Base-by-base conservation (phyloP, 2,888 invertebrate genomes). In the Ophion ellenae region DNA sequence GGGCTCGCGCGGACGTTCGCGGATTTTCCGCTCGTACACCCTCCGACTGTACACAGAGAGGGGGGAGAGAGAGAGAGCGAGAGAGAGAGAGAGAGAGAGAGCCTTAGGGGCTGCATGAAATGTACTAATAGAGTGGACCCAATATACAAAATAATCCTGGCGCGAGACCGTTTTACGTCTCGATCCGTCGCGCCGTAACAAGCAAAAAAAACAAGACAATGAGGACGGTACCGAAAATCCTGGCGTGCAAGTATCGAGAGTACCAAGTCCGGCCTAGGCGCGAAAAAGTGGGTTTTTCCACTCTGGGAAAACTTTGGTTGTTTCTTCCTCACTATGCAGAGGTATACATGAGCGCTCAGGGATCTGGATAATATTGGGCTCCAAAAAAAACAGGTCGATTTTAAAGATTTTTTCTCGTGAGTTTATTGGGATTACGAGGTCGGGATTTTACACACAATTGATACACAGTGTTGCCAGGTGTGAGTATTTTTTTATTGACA, bases 221-320 rank as follows among this genome's bases (percentile, higher is more conserved):
- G 24, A 69, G 20, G 53, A 17, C 66, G 61, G 7, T 57, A 9
- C 11, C 20, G 70, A 53, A 17, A 20, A 24, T 57, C 9, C 67
- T 61, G 17, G 67, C n/a, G 64, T 61, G 24, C 63, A 79, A 75
- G 79, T 64, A 20, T 83, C 24, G 45, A 9, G 32, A 69, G 47
- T 32, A 73, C 40, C 24, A 77, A 73, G 57, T 61, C 17, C 10
- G 20, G 9, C n/a, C 40, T 76, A 45, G 64, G 70, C 40, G 66
- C 66, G 59, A 79, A 79, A 75, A 81, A n/a, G 59, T 86, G 86
- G 77, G 84, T 81, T 82, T 74, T 73, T 67, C 81, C 81, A 10
- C 28, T 57, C 53, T 47, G 47, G 73, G 69, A 79, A 84, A 81
- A 77, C 67, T 82, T 74, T 70, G 53, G 61, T 75, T 32, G 20